Evolutionary conservation across 1,140 invertebrate genomes (phyloP), one percentile per base, ranked within the genome.

Genomic region (Gonatopus flavifemur): DNA sequence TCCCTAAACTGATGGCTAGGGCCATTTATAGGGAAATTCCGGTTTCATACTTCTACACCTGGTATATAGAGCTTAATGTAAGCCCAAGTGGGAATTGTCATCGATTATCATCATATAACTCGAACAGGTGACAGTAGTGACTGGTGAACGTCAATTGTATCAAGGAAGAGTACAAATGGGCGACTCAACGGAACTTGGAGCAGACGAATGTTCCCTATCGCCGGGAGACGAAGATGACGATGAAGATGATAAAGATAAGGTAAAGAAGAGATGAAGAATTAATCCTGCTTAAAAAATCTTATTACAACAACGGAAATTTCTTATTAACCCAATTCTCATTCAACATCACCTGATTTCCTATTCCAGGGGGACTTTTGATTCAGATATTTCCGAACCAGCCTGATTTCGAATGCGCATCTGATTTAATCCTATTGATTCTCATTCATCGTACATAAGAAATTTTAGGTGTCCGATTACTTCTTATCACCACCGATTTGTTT

Each of bases 221-320:
- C 84, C 86, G 16, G 88, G 88, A 50, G 88, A 90, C 64, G 91
- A 93, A 63, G 86, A 88, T 47, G 91, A 91, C 40, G 91, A 90
- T 52, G 87, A 90, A 3, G 89, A 91, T 45, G 88, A 91, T 60
- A 88, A 89, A 70, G 86, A 89, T 58, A 88, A 88, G 74, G 83
- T 84, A 56, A 52, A 49, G 52, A 21, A n/a, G 16, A 6, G 31
- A 32, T 32, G n/a, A 32, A 0, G 8, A 12, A 8, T n/a, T 30
- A n/a, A 0, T 10, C 16, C 6, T 35, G 8, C 2, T n/a, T 16
- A 25, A 33, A 16, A 2, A 36, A 16, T 10, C 6, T 3, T 24
- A 2, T 5, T 10, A 6, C 10, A n/a, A n/a, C 43, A 35, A 9
- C 10, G 31, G 31, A 1, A 7, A 4, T 1, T 33, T 33, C 7